These are phyloP conservation scores for Lycocerus yunnanus DNA, from an alignment of 2,888 invertebrate species.

Conservation along the genomic window DNA sequence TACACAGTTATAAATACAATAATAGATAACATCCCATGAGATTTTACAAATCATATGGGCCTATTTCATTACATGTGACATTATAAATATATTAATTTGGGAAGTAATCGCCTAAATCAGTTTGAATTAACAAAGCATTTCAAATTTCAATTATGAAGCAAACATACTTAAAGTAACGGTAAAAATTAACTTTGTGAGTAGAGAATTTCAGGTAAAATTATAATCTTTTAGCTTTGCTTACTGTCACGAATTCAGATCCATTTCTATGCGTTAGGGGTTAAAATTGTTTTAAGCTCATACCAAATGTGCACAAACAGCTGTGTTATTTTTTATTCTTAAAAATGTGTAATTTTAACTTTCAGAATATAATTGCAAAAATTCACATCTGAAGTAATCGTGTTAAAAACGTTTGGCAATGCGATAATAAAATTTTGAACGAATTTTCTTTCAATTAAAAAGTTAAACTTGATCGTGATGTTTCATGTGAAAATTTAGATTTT, in stretches of 20 bases:
- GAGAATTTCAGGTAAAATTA: slow-evolving; percentile 3
- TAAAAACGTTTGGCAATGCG: background rate
- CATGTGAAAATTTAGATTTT: background rate
- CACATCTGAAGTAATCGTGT: background rate
- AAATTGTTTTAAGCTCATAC: background rate
- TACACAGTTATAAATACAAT: no score
- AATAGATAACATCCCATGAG: no score
- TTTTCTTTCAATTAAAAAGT: no score
- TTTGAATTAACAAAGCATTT: background rate
- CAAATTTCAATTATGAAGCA: background rate
- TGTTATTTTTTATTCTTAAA: background rate
- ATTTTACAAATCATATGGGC: no score
- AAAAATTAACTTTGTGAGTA: background rate
- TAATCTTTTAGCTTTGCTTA: background rate
- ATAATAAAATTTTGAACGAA: no score
- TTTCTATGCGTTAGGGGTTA: background rate
- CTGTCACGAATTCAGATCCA: background rate
- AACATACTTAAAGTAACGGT: background rate
- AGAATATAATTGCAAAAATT: background rate
- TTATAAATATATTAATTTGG: no score
- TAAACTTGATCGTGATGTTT: background rate
- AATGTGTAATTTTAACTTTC: background rate
- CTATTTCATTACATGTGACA: no score
- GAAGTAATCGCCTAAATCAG: no score
- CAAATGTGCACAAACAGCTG: background rate